Evolutionary conservation across 2,888 invertebrate species (phyloP).

Genomic region (Tetranychus piercei): DNA sequence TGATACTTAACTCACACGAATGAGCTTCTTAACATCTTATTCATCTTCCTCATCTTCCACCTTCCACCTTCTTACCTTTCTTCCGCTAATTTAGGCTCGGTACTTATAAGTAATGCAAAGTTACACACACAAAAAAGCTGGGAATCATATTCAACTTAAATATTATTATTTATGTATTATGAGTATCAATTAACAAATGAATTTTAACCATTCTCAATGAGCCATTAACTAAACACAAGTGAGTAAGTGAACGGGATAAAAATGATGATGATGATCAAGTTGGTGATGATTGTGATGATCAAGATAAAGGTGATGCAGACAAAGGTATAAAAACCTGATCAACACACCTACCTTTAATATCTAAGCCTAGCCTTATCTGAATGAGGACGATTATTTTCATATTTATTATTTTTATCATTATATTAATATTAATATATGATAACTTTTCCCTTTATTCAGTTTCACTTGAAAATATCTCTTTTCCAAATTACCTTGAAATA

Average conservation of each 20-base stretch:
- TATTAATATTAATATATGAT: background rate
- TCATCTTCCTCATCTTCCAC: background rate
- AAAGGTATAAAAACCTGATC: background rate
- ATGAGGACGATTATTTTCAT: background rate
- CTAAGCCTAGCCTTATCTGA: background rate
- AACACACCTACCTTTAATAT: background rate
- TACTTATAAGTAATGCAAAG: background rate
- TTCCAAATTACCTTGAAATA: too few relatives aligned
- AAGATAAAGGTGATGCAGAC: too few relatives aligned
- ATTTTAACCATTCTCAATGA: background rate
- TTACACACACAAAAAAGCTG: background rate
- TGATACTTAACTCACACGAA: background rate
- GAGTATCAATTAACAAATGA: conserved; percentile 1
- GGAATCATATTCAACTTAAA: background rate
- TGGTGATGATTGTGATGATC: background rate
- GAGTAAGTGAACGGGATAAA: background rate
- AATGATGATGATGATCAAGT: background rate
- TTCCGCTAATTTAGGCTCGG: background rate
- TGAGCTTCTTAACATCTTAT: background rate
- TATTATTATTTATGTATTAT: background rate
- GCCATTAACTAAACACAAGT: background rate
- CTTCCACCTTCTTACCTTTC: background rate
- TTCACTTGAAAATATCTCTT: too few relatives aligned
- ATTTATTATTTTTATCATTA: background rate
- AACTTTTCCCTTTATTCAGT: background rate